A percentile compares a stretch with the other conserved stretches of the same genome.
phyloP scores from a whole-genome alignment of 2,888 invertebrate genomes.

The Tridacna crocea region DNA sequence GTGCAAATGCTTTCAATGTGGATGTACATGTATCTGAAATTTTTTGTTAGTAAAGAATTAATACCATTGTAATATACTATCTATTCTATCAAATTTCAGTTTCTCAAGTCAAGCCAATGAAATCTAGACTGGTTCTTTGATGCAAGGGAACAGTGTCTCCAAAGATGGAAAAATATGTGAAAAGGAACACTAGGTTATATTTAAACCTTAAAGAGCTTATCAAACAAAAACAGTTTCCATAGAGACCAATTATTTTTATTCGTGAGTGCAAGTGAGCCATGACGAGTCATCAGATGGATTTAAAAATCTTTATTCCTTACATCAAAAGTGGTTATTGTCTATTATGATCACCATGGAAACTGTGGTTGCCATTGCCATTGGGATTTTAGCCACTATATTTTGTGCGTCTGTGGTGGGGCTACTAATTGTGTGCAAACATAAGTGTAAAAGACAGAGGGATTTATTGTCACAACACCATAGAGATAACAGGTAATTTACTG shows the following conservation, averaged over 20 bases:
- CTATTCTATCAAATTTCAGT: too few species aligned
- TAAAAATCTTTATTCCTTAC: background rate
- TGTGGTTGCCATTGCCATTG: constrained; percentile 89
- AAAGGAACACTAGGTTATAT: background rate
- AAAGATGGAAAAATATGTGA: background rate
- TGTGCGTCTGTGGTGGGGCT: constrained; percentile 88
- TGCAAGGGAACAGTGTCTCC: background rate
- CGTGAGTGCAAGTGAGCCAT: constrained; percentile 6
- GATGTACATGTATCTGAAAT: too few species aligned
- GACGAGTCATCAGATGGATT: background rate
- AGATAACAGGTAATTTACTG: constrained; percentile 72
- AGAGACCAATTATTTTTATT: constrained; percentile 11
- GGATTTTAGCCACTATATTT: constrained; percentile 89
- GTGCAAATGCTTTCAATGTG: too few species aligned
- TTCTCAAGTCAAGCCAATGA: too few species aligned
- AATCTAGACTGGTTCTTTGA: background rate
- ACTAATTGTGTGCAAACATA: constrained; percentile 88
- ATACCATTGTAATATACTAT: too few species aligned
- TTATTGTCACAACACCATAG: constrained; percentile 75
- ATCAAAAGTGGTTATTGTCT: background rate
- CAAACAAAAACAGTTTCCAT: constrained; percentile 1
- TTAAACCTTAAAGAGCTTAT: background rate
- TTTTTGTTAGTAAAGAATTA: too few species aligned
- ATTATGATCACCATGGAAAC: constrained; percentile 86
- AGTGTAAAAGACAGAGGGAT: constrained; percentile 82